Evolutionary conservation across 2,888 invertebrate genomes (phyloP).

Genomic region (Nephrotoma guestfalica): DNA sequence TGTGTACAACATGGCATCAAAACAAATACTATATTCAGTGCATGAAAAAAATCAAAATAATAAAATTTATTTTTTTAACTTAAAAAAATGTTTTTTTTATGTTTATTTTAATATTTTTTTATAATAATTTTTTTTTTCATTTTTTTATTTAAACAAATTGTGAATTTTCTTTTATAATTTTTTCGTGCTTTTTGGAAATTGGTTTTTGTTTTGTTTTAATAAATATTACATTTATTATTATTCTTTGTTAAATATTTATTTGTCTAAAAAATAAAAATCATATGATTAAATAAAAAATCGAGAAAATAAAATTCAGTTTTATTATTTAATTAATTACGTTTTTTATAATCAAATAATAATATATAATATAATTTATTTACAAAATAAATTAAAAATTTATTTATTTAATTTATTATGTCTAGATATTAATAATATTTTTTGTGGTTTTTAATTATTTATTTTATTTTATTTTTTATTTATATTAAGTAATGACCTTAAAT

Average conservation of each 20-base stretch:
- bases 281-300: not conserved
- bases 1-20: too few species aligned
- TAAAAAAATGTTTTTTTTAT: not conserved
- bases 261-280: not conserved
- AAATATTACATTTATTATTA: not conserved
- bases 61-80: not conserved
- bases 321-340: not conserved
- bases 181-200: not conserved
- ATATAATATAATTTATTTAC: not conserved
- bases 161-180: not conserved
- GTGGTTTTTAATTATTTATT: not conserved
- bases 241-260: not conserved
- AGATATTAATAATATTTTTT: not conserved
- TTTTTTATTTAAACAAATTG: not conserved
- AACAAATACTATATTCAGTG: too few species aligned
- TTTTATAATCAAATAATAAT: not conserved
- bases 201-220: not conserved
- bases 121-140: not conserved
- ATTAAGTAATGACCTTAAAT: not conserved
- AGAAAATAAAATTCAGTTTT: not conserved
- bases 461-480: not conserved
- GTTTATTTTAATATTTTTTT: not conserved
- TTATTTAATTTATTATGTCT: not conserved
- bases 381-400: not conserved
- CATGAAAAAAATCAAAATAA: too few species aligned